Conservation (phyloP, 2,888 invertebrate species). For the Mermis nigrescens region DNA sequence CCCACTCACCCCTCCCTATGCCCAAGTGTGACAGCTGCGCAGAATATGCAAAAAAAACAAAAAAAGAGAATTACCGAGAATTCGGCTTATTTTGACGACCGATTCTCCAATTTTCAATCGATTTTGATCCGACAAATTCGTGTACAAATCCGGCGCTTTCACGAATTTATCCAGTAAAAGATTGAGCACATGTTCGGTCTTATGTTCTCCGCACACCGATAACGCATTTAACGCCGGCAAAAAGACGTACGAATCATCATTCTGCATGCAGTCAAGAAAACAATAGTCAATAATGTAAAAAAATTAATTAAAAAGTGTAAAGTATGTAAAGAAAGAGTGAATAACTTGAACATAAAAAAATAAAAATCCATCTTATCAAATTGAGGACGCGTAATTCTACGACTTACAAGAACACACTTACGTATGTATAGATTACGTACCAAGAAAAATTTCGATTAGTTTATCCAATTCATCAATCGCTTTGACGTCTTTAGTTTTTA, state of each 20-base stretch:
- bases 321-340: too few relatives aligned
- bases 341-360: too few relatives aligned
- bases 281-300: too few relatives aligned
- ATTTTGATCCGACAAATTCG: slow-evolving; percentile 26
- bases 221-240: slow-evolving; percentile 1
- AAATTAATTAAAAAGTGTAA: too few relatives aligned
- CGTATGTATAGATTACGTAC: background rate
- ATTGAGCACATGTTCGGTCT: background rate
- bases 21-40: too few relatives aligned
- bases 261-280: background rate
- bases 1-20: too few relatives aligned
- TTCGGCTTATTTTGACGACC: slow-evolving; percentile 50
- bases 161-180: background rate
- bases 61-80: too few relatives aligned
- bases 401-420: too few relatives aligned
- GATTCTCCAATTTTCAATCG: slow-evolving; percentile 62
- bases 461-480: background rate
- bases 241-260: slow-evolving; percentile 6
- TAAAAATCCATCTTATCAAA: too few relatives aligned
- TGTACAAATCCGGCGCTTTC: background rate
- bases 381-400: too few relatives aligned
- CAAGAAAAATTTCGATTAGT: background rate
- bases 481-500: background rate
- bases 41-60: too few relatives aligned
- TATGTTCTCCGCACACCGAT: background rate